A percentile compares a stretch with the other conserved stretches of the same genome.
phyloP scores from a whole-genome alignment of 2,888 invertebrate species.

The Colletes collaris region DNA sequence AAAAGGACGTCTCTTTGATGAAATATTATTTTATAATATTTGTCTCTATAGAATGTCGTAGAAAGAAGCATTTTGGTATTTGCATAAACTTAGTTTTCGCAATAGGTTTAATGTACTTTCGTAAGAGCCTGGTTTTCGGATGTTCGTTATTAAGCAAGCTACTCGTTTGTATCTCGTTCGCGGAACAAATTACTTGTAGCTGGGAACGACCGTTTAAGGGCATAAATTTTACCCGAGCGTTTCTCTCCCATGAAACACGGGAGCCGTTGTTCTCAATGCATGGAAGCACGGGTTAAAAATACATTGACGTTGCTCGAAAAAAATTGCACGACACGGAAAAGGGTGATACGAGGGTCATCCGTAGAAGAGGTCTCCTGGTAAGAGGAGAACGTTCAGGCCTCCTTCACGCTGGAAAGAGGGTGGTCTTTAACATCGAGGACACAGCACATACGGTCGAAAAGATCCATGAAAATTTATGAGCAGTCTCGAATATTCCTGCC shows the following conservation, averaged over 20 bases:
- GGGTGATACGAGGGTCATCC: slow-evolving; percentile 46
- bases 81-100: too few species aligned
- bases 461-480: slow-evolving; percentile 73
- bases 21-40: too few species aligned
- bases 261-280: slow-evolving; percentile 19
- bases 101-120: too few species aligned
- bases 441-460: slow-evolving; percentile 39
- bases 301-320: slow-evolving; percentile 45
- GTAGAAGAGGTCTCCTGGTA: slow-evolving; percentile 35
- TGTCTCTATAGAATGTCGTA: too few species aligned
- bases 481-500: slow-evolving; percentile 62
- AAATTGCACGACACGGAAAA: slow-evolving; percentile 34
- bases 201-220: neutral
- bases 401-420: slow-evolving; percentile 42
- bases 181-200: slow-evolving; percentile 8
- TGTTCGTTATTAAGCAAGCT: too few species aligned
- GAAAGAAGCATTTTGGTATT: too few species aligned
- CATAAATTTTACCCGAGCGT: slow-evolving; percentile 6
- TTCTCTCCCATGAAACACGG: neutral
- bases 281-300: slow-evolving; percentile 38
- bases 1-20: too few species aligned
- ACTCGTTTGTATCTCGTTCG: neutral
- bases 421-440: slow-evolving; percentile 58
- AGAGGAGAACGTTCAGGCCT: slow-evolving; percentile 41
- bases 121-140: too few species aligned